phyloP scores from a whole-genome alignment of 1,140 invertebrate genomes.

The Cydia amplana region DNA sequence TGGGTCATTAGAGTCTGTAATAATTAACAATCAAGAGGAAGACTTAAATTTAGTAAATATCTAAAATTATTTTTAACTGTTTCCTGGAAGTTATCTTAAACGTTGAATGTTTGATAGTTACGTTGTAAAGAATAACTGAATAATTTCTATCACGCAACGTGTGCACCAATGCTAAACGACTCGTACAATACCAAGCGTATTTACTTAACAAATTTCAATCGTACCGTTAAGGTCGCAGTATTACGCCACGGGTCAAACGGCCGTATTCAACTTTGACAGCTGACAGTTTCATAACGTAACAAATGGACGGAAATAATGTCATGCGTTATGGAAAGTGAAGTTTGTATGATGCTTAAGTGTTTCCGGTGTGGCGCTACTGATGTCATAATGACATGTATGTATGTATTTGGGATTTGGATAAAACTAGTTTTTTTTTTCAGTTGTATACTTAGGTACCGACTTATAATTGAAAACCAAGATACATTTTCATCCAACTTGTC shows the following conservation, averaged over 20 bases:
- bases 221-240: constrained; percentile 22
- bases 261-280: constrained; percentile 23
- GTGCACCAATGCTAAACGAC: not conserved
- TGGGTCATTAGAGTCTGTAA: too few species aligned
- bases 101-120: too few species aligned
- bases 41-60: too few species aligned
- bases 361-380: not conserved
- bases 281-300: constrained; percentile 26
- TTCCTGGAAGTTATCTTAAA: too few species aligned
- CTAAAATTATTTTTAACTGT: too few species aligned
- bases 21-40: too few species aligned
- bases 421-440: too few species aligned
- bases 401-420: not conserved
- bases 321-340: constrained; percentile 19
- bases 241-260: constrained; percentile 18
- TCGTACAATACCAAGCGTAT: constrained; percentile 16
- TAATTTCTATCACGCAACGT: not conserved
- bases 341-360: not conserved
- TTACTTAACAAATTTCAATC: constrained; percentile 29
- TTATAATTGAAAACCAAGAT: too few species aligned
- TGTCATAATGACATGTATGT: not conserved
- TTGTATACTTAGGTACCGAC: too few species aligned
- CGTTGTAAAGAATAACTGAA: not conserved
- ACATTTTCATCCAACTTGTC: too few species aligned
- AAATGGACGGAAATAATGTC: constrained; percentile 21